Percentiles rank a stretch among this genome's conserved stretches.
Conservation (phyloP, 2,797 vertebrate genomes). For the Hemibagrus guttatus region DNA sequence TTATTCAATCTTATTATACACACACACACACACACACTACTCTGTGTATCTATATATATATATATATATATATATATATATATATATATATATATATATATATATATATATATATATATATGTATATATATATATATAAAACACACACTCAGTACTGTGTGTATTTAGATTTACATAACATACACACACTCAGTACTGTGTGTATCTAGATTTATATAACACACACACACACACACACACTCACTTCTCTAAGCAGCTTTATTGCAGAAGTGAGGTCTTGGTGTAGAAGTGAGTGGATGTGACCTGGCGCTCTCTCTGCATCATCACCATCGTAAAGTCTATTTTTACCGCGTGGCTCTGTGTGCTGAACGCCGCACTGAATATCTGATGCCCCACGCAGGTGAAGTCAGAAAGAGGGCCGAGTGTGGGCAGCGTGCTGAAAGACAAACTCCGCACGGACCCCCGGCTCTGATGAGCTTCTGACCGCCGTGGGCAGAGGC, state of each 20-base stretch:
- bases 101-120: too few species aligned
- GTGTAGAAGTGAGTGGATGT: constrained; percentile 39
- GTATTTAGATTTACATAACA: too few species aligned
- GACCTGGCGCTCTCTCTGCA: constrained; percentile 46
- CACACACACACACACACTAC: too few species aligned
- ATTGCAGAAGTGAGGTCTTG: not conserved
- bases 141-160: not conserved
- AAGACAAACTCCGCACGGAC: constrained; percentile 51
- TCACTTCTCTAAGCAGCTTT: too few species aligned
- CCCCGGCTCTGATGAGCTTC: not conserved
- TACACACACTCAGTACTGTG: too few species aligned
- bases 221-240: too few species aligned
- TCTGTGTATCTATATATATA: too few species aligned
- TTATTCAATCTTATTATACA: not conserved
- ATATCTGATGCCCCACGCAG: constrained; percentile 64
- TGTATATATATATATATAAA: too few species aligned
- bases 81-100: too few species aligned
- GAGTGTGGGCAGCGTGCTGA: constrained; percentile 43
- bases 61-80: too few species aligned
- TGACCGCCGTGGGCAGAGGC: constrained; percentile 30
- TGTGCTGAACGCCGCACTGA: constrained; percentile 63
- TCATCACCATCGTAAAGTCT: constrained; percentile 55
- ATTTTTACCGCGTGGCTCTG: constrained; percentile 68
- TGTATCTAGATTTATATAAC: not conserved
- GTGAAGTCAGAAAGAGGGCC: constrained; percentile 52